Conservation (phyloP, 2,113 vertebrate genomes). For the Aramus guarauna region DNA sequence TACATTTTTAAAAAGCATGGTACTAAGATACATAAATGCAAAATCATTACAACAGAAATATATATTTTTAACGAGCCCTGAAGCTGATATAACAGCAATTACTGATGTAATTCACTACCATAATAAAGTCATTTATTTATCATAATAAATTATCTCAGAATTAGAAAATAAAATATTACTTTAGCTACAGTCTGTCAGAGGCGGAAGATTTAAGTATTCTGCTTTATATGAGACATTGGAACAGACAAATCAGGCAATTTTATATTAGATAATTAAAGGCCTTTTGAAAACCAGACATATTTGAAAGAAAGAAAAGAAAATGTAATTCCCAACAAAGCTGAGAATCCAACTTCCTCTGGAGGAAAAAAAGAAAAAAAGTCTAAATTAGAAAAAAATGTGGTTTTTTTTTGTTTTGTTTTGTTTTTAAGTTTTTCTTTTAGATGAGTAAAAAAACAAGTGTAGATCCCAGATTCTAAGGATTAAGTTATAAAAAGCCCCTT, state of each 20-base stretch:
- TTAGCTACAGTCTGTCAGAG: background rate
- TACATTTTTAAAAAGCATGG: background rate
- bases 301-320: background rate
- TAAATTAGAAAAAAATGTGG: background rate
- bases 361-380: background rate
- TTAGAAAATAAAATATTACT: conserved; percentile 25
- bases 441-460: background rate
- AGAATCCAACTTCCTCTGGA: background rate
- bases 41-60: background rate
- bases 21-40: background rate
- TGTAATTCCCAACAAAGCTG: background rate
- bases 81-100: background rate
- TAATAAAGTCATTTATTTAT: conserved; percentile 26
- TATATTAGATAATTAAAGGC: background rate
- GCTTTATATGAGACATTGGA: background rate
- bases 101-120: background rate
- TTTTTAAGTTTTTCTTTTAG: background rate
- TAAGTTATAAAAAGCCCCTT: background rate
- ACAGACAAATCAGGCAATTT: conserved; percentile 11
- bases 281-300: background rate
- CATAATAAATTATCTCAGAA: background rate
- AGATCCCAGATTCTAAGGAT: background rate
- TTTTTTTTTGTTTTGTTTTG: background rate
- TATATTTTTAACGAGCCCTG: background rate
- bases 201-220: background rate